phyloP scores from a whole-genome alignment of 1,140 invertebrate species.

The Cephus cinctus region DNA sequence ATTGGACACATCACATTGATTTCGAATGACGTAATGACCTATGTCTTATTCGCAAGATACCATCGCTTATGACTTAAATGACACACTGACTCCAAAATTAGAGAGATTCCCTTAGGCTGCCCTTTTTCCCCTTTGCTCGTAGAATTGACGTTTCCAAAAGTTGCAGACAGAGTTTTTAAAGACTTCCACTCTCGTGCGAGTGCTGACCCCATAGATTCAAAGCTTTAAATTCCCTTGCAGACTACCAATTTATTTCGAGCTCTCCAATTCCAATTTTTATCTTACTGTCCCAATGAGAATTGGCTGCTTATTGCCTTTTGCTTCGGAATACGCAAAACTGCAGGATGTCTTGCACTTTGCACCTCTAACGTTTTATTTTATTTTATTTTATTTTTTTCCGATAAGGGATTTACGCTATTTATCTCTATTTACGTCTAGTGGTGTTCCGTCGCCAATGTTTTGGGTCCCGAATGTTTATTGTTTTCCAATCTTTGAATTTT shows the following conservation, averaged over 20 bases:
- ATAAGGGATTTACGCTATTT: conserved; percentile 8
- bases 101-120: neutral
- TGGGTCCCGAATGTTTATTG: conserved; percentile 35
- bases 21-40: conserved; percentile 25
- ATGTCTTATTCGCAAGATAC: conserved; percentile 13
- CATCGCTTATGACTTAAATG: conserved; percentile 2
- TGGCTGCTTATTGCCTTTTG: too few relatives aligned
- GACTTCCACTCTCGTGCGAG: conserved; percentile 24
- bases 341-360: conserved; percentile 11
- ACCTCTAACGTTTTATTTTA: too few relatives aligned
- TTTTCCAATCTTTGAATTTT: conserved; percentile 5
- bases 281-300: neutral
- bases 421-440: conserved; percentile 15
- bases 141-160: conserved; percentile 20
- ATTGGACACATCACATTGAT: conserved; percentile 40
- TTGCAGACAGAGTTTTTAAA: conserved; percentile 21
- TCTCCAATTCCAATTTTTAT: conserved; percentile 5
- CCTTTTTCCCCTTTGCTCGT: conserved; percentile 13
- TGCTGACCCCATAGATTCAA: too few relatives aligned
- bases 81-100: conserved; percentile 1
- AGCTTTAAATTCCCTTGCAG: too few relatives aligned
- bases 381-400: conserved; percentile 9
- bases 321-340: conserved; percentile 7
- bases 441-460: conserved; percentile 24
- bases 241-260: too few relatives aligned